phyloP scores from a whole-genome alignment of 1,140 invertebrate genomes.

The Aphis gossypii region DNA sequence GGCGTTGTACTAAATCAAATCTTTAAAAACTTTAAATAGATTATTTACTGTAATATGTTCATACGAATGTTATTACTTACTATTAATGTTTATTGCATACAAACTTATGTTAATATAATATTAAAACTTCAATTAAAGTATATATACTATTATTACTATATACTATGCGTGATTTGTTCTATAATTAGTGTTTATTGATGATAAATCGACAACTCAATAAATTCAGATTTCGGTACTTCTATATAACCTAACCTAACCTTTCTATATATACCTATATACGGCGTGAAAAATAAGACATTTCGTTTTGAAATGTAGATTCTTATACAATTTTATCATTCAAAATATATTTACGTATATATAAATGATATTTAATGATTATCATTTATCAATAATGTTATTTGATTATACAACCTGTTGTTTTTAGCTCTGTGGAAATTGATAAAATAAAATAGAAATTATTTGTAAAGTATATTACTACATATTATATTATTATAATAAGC shows the following conservation, averaged over 20 bases:
- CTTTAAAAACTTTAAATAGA: background rate
- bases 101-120: background rate
- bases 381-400: background rate
- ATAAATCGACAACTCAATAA: background rate
- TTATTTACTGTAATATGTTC: background rate
- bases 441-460: too few relatives aligned
- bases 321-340: background rate
- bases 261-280: background rate
- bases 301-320: background rate
- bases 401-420: background rate
- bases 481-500: too few relatives aligned
- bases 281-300: background rate
- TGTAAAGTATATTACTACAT: too few relatives aligned
- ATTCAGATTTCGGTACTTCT: background rate
- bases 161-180: background rate
- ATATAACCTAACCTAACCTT: too few relatives aligned
- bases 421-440: background rate
- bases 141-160: too few relatives aligned
- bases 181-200: background rate
- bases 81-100: background rate
- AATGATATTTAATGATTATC: background rate
- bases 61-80: background rate
- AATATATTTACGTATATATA: background rate
- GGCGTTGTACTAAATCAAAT: background rate
- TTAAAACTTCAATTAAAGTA: background rate